Base-by-base conservation (phyloP, 2,888 invertebrate genomes). In the Andrena trimmerana region DNA sequence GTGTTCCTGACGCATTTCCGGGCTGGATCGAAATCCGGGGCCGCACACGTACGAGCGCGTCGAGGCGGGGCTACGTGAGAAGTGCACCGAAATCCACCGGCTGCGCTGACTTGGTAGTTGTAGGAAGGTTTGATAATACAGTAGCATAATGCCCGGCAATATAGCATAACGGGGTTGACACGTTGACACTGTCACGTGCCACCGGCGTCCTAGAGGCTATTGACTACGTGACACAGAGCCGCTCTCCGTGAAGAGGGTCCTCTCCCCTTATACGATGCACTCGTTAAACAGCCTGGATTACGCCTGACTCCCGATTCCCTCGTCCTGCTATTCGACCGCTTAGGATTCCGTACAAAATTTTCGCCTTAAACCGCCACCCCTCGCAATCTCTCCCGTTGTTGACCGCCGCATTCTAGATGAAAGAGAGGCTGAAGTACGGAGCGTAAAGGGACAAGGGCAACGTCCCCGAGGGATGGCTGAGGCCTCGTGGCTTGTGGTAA, bases 81-180 rank as follows among this genome's bases (percentile, higher is more conserved):
- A 71, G 60, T 48, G 60, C 73, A 50, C 70, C 85, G 87, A 84
- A 87, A 84, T 74, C 71, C 81, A 75, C 73, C 69, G 66, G 72
- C 54, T 54, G 74, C 16, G 68, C 60, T 82, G 81, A 57, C 27
- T 42, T 57, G 57, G 24, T 85, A 81, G 87, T 68, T 74, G 83
- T 79, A 86, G 79, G 87, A 71, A 84, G 85, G 82, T 81, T 86
- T 84, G 84, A 88, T 89, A 88, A 86, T 87, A 87, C 80, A 86
- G 87, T 85, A 78, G 89, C 88, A 87, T 88, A 88, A 88, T 88
- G 87, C 87, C 68, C 52, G 81, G 86, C 85, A 87, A 88, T 88
- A 88, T 89, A 87, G 86, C 89, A 89, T 89, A 88, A 87, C 87
- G 88, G 89, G 86, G 84, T 83, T 89, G 89, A 89, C 89, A 87